A percentile compares a stretch with the other conserved stretches of the same genome.
These are phyloP conservation scores for Drosophila prolongata DNA, from an alignment of 2,888 invertebrate genomes.

Conservation along the genomic window DNA sequence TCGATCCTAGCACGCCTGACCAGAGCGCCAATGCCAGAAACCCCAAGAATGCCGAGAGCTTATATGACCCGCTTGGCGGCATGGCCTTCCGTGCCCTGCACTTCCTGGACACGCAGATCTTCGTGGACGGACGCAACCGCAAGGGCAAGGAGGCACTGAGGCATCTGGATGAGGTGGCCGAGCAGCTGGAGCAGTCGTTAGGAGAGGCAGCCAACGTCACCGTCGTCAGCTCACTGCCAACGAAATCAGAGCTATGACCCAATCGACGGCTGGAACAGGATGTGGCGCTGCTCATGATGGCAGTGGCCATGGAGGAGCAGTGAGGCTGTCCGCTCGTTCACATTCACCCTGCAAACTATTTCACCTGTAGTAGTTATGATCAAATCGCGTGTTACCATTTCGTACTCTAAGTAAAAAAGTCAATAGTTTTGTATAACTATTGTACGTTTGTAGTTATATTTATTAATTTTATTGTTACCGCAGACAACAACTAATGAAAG, in stretches of 20 bases:
- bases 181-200: conserved; percentile 45
- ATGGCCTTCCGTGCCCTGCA: conserved; percentile 82
- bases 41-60: conserved; percentile 58
- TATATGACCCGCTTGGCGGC: conserved; percentile 79
- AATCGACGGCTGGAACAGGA: conserved; percentile 45
- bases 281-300: conserved; percentile 65
- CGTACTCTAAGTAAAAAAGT: conserved; percentile 58
- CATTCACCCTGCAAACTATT: conserved; percentile 37
- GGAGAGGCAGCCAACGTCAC: conserved; percentile 31
- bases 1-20: conserved; percentile 77
- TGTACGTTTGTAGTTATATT: conserved; percentile 64
- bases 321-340: conserved; percentile 21
- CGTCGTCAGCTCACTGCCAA: conserved; percentile 8
- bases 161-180: conserved; percentile 45
- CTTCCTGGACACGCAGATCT: conserved; percentile 82
- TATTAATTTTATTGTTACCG: conserved; percentile 76
- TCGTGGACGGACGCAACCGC: conserved; percentile 62
- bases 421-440: conserved; percentile 51
- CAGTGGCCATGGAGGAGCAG: conserved; percentile 51
- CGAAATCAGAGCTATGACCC: conserved; percentile 49
- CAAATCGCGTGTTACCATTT: conserved; percentile 51
- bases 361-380: conserved; percentile 36
- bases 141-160: conserved; percentile 39
- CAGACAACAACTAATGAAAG: conserved; percentile 50
- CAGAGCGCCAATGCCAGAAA: conserved; percentile 54